A percentile compares a stretch with the other conserved stretches of the same genome.
Conservation (phyloP, 2,888 invertebrate genomes). For the Gonocerus acuteangulatus region DNA sequence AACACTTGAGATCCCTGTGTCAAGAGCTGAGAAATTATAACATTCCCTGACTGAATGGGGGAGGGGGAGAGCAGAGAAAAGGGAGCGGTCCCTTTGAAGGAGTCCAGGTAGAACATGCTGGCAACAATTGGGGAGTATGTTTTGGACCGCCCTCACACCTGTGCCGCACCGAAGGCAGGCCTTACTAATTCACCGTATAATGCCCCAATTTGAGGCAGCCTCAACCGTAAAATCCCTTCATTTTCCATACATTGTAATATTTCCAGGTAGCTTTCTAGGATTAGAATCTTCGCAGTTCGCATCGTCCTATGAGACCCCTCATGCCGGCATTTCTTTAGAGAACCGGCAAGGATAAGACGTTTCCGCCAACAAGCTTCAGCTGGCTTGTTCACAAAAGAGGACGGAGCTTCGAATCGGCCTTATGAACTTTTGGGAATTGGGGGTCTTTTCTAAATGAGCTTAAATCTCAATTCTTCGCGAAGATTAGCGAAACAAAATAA, state of each 20-base stretch:
- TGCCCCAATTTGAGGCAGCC: slow-evolving; percentile 15
- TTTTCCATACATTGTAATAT: slow-evolving; percentile 23
- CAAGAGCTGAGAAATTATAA: slow-evolving; percentile 17
- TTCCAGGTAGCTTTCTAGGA: slow-evolving; percentile 1
- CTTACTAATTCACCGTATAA: slow-evolving; percentile 16
- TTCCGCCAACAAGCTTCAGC: no score
- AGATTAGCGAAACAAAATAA: no score
- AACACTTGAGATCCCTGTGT: slow-evolving; percentile 14
- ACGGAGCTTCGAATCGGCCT: no score
- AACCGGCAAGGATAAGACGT: no score
- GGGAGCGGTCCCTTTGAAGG: slow-evolving; percentile 8
- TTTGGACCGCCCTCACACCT: slow-evolving; percentile 16
- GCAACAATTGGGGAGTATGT: slow-evolving; percentile 19
- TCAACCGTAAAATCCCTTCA: slow-evolving; percentile 19
- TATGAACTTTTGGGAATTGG: no score
- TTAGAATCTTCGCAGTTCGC: no score
- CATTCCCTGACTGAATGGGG: slow-evolving; percentile 12
- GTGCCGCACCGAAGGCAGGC: slow-evolving; percentile 10
- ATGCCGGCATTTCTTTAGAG: no score
- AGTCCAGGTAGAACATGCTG: slow-evolving; percentile 15
- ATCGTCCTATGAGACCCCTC: no score
- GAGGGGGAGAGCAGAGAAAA: slow-evolving; percentile 3
- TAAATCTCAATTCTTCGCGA: no score
- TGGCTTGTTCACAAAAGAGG: no score
- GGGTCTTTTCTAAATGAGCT: no score